Conservation (phyloP, 1,140 invertebrate species). For the Microplitis mediator region DNA sequence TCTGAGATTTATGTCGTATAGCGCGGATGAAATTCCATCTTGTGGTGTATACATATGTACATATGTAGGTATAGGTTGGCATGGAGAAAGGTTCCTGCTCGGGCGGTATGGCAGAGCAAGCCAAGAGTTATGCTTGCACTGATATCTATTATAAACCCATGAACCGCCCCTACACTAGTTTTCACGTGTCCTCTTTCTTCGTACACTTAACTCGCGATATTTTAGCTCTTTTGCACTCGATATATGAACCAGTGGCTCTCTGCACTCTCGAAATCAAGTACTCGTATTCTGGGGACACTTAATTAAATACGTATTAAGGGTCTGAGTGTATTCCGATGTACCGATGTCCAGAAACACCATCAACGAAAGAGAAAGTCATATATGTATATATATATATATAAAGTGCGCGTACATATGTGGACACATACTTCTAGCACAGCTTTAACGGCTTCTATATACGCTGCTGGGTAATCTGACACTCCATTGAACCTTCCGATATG, state of each 20-base stretch:
- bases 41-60: constrained; percentile 19
- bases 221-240: constrained; percentile 21
- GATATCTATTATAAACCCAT: constrained; percentile 49
- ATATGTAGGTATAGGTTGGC: background rate
- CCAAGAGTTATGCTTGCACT: constrained; percentile 51
- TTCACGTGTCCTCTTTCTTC: background rate
- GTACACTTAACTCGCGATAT: constrained; percentile 1
- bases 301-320: constrained; percentile 61
- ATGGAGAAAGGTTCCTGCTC: too few relatives aligned
- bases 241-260: constrained; percentile 12
- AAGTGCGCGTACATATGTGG: too few relatives aligned
- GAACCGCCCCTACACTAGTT: constrained; percentile 3
- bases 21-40: constrained; percentile 36
- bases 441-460: too few relatives aligned
- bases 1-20: constrained; percentile 35
- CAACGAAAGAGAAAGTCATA: too few relatives aligned
- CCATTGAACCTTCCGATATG: too few relatives aligned
- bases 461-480: too few relatives aligned
- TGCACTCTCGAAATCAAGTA: constrained; percentile 22
- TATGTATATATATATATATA: too few relatives aligned
- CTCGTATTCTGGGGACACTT: constrained; percentile 42
- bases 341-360: constrained; percentile 26
- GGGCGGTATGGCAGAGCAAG: constrained; percentile 32
- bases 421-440: too few relatives aligned
- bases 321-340: constrained; percentile 59